Percentiles rank a stretch among this genome's conserved stretches.
Evolutionary conservation across 2,797 vertebrate species (phyloP).

Genomic region (Momotus momota): DNA sequence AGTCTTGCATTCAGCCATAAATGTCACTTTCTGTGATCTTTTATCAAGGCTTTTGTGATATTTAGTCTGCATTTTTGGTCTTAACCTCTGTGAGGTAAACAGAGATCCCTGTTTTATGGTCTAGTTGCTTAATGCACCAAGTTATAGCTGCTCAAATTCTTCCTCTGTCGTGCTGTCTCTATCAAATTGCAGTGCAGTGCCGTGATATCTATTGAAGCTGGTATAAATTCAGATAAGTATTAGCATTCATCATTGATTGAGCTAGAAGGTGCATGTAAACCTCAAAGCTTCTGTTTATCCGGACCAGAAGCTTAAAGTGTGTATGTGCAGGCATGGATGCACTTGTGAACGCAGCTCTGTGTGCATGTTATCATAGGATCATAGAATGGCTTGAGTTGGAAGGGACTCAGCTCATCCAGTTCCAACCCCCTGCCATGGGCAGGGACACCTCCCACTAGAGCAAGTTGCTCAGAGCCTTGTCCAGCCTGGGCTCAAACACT

Average conservation of each 20-base stretch:
- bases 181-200: neutral
- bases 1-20: neutral
- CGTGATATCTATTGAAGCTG: neutral
- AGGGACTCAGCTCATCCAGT: too few species aligned
- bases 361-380: too few species aligned
- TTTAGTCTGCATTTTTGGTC: neutral
- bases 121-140: conserved; percentile 1
- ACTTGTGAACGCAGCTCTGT: neutral
- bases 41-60: neutral
- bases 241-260: neutral
- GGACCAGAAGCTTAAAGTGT: neutral
- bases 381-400: too few species aligned
- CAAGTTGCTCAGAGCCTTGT: too few species aligned
- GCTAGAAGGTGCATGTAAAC: neutral
- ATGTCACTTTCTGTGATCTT: neutral
- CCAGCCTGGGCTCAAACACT: too few species aligned
- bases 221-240: neutral
- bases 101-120: conserved; percentile 2
- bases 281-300: neutral
- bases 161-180: neutral
- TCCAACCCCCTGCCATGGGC: too few species aligned
- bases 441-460: too few species aligned
- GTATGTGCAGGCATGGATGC: neutral
- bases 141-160: neutral
- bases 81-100: conserved; percentile 25